Conservation (phyloP, 2,797 vertebrate genomes). For the Luscinia megarhynchos region DNA sequence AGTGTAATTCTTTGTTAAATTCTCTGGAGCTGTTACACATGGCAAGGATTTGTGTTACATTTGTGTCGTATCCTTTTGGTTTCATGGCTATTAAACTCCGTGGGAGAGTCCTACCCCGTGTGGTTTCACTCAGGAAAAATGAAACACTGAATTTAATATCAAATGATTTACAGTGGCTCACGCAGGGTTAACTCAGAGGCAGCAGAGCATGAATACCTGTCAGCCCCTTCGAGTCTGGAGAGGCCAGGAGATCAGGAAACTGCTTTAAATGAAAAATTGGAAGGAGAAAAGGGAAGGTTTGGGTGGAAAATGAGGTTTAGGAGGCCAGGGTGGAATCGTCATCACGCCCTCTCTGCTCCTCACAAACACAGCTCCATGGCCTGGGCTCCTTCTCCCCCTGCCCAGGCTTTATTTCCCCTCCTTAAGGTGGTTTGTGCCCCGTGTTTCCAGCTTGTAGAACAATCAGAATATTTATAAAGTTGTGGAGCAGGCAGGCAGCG, state of each 20-base stretch:
- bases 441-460: neutral
- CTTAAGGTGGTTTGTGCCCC: neutral
- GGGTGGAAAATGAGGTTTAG: conserved; percentile 49
- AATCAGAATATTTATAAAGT: conserved; percentile 13
- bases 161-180: conserved; percentile 49
- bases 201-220: conserved; percentile 59
- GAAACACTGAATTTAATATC: conserved; percentile 45
- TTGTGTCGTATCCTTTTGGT: neutral
- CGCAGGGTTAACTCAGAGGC: conserved; percentile 55
- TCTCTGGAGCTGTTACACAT: neutral
- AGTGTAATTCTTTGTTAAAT: conserved; percentile 34
- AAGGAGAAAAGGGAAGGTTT: conserved; percentile 29
- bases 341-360: accelerated
- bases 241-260: conserved; percentile 21
- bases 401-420: neutral
- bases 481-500: neutral
- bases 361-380: neutral
- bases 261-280: conserved; percentile 62
- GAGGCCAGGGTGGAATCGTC: neutral
- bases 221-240: conserved; percentile 9
- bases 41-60: conserved; percentile 18
- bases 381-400: neutral
- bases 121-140: conserved; percentile 39
- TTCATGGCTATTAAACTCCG: conserved; percentile 15
- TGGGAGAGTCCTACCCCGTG: neutral